Base-by-base conservation (phyloP, 2,888 invertebrate species). In the Boloria euphrosyne region DNA sequence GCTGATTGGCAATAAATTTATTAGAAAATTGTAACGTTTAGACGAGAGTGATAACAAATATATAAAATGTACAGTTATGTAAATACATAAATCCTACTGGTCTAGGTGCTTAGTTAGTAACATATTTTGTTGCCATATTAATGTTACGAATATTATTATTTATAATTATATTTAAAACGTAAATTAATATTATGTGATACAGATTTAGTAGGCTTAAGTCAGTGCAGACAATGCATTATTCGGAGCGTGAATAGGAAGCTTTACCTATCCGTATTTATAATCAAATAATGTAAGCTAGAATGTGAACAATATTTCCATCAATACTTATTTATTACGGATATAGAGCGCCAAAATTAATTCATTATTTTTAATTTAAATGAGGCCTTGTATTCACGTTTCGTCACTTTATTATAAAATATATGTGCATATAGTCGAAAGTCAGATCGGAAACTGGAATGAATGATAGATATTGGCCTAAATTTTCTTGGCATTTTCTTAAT, bases 111-210 rank as follows among this genome's bases (percentile, higher is more conserved):
- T 90, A 90, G 90, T 83, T 86, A 88, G 85, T 86, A 86, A 88
- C 86, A 84, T 88, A 85, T 90, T 90, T 89, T 86, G 91, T 92
- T 92, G 92, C 92, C 92, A 92, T 92, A 92, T 90, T 91, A 91
- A 89, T 85, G 81, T 87, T 89, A 90, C 87, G 86, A 80, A 86
- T 89, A 89, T 86, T 83, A 87, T 90, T 89, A 90, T 90, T 89
- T 91, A 90, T 90, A 86, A 84, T 83, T 83, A 82, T 83, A 81
- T 78, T 83, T 89, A 88, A 90, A 88, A 85, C 81, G 86, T 87
- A 87, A 87, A 87, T 87, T 87, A 86, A 84, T 82, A 82, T 89
- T 88, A 89, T 91, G 90, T 90, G 90, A 91, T 90, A 90, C 81
- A 85, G 80, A 81, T 77, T 79, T 85, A 82, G 80, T 78, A 76